Conservation (phyloP, 2,888 invertebrate species). For the Atrina japonica region DNA sequence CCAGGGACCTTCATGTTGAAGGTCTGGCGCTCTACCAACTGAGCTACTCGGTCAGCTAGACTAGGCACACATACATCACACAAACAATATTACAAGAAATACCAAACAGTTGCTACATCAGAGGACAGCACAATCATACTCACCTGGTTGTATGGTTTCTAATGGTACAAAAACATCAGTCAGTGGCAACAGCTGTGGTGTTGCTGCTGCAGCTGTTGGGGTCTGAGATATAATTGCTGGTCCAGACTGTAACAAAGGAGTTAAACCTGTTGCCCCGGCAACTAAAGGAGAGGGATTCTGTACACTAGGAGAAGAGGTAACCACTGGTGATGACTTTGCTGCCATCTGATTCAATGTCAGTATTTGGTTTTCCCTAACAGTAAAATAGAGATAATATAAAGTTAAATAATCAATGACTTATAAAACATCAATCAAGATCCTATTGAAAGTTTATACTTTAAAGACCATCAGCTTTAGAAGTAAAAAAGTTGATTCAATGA, state of each 20-base stretch:
- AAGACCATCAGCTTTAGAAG: no score
- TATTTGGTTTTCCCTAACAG: constrained; percentile 40
- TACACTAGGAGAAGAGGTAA: constrained; percentile 17
- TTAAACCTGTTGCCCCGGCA: constrained; percentile 10
- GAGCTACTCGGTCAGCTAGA: no score
- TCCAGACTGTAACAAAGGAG: constrained; percentile 1
- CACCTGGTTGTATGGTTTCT: constrained; percentile 88
- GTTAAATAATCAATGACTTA: background rate
- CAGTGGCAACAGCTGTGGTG: constrained; percentile 81
- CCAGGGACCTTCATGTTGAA: no score
- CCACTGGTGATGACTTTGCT: constrained; percentile 34
- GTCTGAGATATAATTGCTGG: constrained; percentile 35
- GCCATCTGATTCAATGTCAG: constrained; percentile 71
- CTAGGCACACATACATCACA: no score
- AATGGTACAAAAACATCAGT: constrained; percentile 89
- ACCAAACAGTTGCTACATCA: no score
- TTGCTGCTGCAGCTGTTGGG: constrained; percentile 26
- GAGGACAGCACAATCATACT: no score
- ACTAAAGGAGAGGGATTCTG: no score
- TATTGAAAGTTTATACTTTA: no score
- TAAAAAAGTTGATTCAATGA: no score
- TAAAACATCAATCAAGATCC: no score
- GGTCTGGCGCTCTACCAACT: no score
- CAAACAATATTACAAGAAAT: no score
- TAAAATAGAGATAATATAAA: background rate